A percentile compares a stretch with the other conserved stretches of the same genome.
Conservation (phyloP, 2,888 invertebrate genomes). For the Portevinia maculata region DNA sequence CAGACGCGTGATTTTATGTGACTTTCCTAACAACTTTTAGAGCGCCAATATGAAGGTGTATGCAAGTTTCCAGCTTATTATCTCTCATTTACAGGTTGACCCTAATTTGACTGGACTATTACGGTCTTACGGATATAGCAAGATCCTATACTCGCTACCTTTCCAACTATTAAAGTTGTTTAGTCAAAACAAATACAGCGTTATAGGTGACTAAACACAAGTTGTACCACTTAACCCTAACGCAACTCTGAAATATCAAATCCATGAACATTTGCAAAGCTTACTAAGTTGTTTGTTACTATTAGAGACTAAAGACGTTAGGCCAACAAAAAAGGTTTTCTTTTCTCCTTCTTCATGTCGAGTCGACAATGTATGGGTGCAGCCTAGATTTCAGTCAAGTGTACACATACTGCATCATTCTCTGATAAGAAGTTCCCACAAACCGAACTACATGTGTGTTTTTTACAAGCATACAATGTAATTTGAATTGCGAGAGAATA, state of each 20-base stretch:
- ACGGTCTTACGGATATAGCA: too few relatives aligned
- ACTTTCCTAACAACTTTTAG: too few relatives aligned
- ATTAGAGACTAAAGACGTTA: neutral
- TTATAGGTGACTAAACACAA: neutral
- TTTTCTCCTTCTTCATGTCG: neutral
- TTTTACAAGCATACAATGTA: slow-evolving; percentile 46
- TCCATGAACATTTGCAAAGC: slow-evolving; percentile 25
- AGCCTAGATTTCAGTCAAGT: slow-evolving; percentile 8
- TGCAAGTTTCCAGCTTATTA: too few relatives aligned
- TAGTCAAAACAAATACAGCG: neutral
- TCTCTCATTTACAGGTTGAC: too few relatives aligned
- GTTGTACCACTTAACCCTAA: neutral
- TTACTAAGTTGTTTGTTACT: slow-evolving; percentile 24
- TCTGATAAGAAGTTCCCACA: neutral
- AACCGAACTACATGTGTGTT: neutral
- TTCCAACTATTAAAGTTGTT: neutral
- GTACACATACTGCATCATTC: neutral
- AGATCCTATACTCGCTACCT: too few relatives aligned
- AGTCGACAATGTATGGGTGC: neutral
- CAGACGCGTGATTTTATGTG: too few relatives aligned
- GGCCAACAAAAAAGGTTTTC: slow-evolving; percentile 3
- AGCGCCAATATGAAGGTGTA: too few relatives aligned
- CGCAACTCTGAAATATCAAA: slow-evolving; percentile 7
- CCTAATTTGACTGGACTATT: too few relatives aligned
- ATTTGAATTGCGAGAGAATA: slow-evolving; percentile 18